A percentile compares a stretch with the other conserved stretches of the same genome.
These are phyloP conservation scores for Morpho achilles DNA, from an alignment of 2,888 invertebrate species.

Conservation along the genomic window DNA sequence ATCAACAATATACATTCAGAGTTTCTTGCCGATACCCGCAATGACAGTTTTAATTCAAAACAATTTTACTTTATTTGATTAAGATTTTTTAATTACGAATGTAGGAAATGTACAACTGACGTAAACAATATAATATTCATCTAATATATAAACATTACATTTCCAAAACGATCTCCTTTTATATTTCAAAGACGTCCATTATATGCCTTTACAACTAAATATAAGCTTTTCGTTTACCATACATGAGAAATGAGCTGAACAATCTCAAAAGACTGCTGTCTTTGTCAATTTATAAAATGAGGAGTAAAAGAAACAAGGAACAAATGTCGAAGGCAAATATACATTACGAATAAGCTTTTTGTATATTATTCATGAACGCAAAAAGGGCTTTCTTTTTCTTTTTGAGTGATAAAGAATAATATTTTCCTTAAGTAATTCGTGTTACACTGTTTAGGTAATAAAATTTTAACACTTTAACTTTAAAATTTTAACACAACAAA, in stretches of 20 bases:
- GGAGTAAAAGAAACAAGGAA: slow-evolving; percentile 28
- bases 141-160: not conserved
- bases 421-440: no score
- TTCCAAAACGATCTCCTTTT: slow-evolving; percentile 1
- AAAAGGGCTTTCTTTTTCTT: slow-evolving; percentile 16
- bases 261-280: slow-evolving; percentile 23
- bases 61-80: no score
- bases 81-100: no score
- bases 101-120: no score
- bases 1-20: no score
- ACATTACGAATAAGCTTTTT: slow-evolving; percentile 20
- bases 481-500: no score
- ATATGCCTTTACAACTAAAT: slow-evolving; percentile 4
- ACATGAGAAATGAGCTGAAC: slow-evolving; percentile 16
- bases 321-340: slow-evolving; percentile 22
- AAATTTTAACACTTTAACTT: no score
- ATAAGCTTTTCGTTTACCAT: slow-evolving; percentile 10
- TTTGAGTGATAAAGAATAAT: slow-evolving; percentile 17
- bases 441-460: no score
- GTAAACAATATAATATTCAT: no score
- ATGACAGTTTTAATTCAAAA: no score
- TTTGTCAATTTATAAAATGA: slow-evolving; percentile 27
- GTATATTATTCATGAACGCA: slow-evolving; percentile 28
- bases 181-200: slow-evolving; percentile 4
- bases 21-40: no score